A percentile compares a stretch with the other conserved stretches of the same genome.
Conservation (phyloP, 2,113 vertebrate genomes). For the Colistium nudipinnis region DNA sequence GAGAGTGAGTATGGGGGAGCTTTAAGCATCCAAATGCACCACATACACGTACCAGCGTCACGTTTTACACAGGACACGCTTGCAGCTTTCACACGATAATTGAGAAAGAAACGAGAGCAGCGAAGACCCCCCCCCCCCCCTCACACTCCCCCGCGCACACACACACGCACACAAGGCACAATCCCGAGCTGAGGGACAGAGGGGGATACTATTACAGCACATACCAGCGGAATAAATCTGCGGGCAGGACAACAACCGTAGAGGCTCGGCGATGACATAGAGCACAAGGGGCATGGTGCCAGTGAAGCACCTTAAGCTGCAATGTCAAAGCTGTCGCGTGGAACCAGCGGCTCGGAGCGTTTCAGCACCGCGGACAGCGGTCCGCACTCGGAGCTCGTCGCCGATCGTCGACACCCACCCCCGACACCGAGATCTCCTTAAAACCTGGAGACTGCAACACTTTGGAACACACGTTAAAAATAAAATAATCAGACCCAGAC, state of each 20-base stretch:
- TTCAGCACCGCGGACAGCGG: conserved; percentile 68
- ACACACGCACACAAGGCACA: conserved; percentile 43
- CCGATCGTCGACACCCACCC: no score
- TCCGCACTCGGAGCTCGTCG: no score
- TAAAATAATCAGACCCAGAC: neutral
- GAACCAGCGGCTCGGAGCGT: neutral
- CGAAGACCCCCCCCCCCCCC: conserved; percentile 6
- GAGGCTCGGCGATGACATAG: neutral
- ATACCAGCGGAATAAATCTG: conserved; percentile 49
- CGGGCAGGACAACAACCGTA: neutral
- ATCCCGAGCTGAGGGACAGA: conserved; percentile 17
- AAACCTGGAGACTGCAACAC: neutral
- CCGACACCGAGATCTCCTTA: no score
- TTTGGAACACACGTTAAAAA: neutral
- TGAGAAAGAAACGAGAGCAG: neutral
- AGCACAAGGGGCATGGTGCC: neutral
- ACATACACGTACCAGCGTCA: neutral
- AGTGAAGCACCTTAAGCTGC: conserved; percentile 18
- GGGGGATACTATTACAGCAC: conserved; percentile 64
- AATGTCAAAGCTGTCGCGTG: conserved; percentile 40
- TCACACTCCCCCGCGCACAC: conserved; percentile 1
- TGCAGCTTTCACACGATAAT: neutral
- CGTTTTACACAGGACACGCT: neutral
- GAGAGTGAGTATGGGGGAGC: conserved; percentile 1
- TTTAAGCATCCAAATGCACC: conserved; percentile 33